Evolutionary conservation across 37 sponge, comb jelly and placozoan species (phyloP), one percentile per base, ranked within the genome.

Genomic region (Theonella swinhoei): DNA sequence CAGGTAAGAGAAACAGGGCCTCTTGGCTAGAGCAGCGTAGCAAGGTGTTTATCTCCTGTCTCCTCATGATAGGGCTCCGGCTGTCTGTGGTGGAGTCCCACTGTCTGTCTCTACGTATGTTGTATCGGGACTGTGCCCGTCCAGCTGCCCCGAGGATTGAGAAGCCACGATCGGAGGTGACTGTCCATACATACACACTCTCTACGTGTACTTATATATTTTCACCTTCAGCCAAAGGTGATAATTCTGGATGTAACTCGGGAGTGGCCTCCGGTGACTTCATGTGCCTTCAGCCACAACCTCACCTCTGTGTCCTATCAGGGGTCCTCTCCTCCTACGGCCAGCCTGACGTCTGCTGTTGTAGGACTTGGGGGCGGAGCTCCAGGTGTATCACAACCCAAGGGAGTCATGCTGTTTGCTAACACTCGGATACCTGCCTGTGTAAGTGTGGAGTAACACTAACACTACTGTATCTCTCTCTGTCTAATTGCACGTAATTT

Each of bases 111-210:
- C 86, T 98, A 40, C 82, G 98, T 76, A 98, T 98, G 98, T 67
- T 98, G 83, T 98, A 98, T 63, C 54, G 96, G 42, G 98, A 98
- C 84, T 91, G 94, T 64, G 83, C 94, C 32, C 65, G 96, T 42
- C 98, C 98, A 17, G 82, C 94, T n/a, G 90, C 98, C 25, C 94
- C 98, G 7, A 75, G 87, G 63, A 42, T 89, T 1, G 77, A 88
- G 66, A 86, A 61, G 23, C 80, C 70, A 1, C 35, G 68, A 34
- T 64, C 34, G 25, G 62, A 87, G 78, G 90, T 93, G 25, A 39
- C 64, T 59, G 3, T 1, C 11, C 3, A 61, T 47, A 7, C 54
- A 7, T 47, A 17, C 54, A 17, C 54, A 17, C 24, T 4, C 24
- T n/a, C 14, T 34, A 9, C 47, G 14, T 19, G 11, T 47, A 14